phyloP scores from a whole-genome alignment of 2,888 invertebrate genomes.

The Drosophila neoperkinsi region DNA sequence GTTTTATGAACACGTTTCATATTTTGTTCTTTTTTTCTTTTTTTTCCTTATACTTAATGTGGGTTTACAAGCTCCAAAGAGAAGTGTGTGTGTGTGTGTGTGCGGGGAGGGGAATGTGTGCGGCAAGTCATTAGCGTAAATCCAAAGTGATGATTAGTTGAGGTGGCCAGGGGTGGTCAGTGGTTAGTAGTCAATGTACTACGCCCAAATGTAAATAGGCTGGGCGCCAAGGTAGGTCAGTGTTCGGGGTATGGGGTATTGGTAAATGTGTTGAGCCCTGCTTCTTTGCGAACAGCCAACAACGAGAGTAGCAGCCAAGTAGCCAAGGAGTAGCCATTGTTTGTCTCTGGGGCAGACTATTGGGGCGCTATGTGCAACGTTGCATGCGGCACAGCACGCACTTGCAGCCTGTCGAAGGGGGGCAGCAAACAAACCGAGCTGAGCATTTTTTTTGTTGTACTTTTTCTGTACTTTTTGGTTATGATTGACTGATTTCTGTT shows the following conservation, averaged over 20 bases:
- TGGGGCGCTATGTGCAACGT: constrained; percentile 48
- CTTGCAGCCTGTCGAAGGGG: constrained; percentile 43
- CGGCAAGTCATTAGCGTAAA: constrained; percentile 71
- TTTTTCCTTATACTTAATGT: constrained; percentile 55
- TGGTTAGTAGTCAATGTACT: constrained; percentile 68
- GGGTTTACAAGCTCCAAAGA: constrained; percentile 37
- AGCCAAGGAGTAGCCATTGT: constrained; percentile 29
- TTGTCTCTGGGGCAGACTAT: constrained; percentile 5
- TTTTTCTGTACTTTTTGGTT: constrained; percentile 58
- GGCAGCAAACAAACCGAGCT: constrained; percentile 34
- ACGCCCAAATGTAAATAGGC: constrained; percentile 76
- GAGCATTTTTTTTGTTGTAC: constrained; percentile 4
- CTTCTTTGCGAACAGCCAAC: constrained; percentile 50
- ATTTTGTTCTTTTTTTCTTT: constrained; percentile 23
- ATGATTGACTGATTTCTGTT: constrained; percentile 81
- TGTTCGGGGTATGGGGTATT: constrained; percentile 8
- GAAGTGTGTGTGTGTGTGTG: neutral
- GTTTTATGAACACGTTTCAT: constrained; percentile 72
- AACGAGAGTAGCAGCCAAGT: constrained; percentile 9
- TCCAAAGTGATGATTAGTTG: constrained; percentile 78
- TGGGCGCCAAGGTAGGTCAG: constrained; percentile 69
- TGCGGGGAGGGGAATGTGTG: constrained; percentile 11
- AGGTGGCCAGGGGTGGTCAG: neutral
- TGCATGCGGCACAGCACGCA: constrained; percentile 70
- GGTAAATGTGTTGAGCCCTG: constrained; percentile 49